A percentile compares a stretch with the other conserved stretches of the same genome.
Evolutionary conservation across 2,888 invertebrate genomes (phyloP).

Genomic region (Phortica okadai): DNA sequence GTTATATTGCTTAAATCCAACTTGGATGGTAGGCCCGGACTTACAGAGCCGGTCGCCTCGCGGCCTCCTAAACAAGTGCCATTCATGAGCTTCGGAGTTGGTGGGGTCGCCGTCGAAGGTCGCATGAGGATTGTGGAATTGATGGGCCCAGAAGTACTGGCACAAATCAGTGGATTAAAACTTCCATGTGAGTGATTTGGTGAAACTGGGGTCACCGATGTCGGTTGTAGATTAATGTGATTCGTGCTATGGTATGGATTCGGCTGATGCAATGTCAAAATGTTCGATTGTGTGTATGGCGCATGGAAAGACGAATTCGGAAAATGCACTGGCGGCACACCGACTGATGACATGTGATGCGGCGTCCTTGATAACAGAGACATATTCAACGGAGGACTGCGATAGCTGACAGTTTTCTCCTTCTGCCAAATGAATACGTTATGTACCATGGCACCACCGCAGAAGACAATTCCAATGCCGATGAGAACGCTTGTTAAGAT

Average conservation of each 20-base stretch:
- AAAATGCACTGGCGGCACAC: slow-evolving; percentile 63
- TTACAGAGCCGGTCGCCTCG: slow-evolving; percentile 80
- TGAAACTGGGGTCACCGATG: slow-evolving; percentile 75
- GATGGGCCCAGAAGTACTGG: slow-evolving; percentile 63
- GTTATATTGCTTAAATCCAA: slow-evolving; percentile 81
- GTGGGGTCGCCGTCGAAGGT: slow-evolving; percentile 76
- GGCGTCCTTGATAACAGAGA: slow-evolving; percentile 55
- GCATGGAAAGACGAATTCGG: slow-evolving; percentile 56
- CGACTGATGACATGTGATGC: slow-evolving; percentile 47
- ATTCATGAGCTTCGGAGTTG: slow-evolving; percentile 74
- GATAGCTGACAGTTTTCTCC: slow-evolving; percentile 89
- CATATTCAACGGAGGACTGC: slow-evolving; percentile 72
- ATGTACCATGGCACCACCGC: slow-evolving; percentile 95
- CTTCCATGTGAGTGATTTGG: slow-evolving; percentile 77
- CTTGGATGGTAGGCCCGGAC: slow-evolving; percentile 81
- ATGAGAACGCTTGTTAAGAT: slow-evolving; percentile 93
- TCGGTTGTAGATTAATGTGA: slow-evolving; percentile 66
- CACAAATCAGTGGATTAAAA: slow-evolving; percentile 72
- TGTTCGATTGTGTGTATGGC: slow-evolving; percentile 47
- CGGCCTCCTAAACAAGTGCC: slow-evolving; percentile 53
- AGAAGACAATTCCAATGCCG: slow-evolving; percentile 93
- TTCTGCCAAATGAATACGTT: slow-evolving; percentile 96
- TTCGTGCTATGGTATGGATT: slow-evolving; percentile 1
- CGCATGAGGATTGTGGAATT: slow-evolving; percentile 70
- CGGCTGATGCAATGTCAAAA: slow-evolving; percentile 26